These are phyloP conservation scores for Thymelicus lineola DNA, from an alignment of 2,888 invertebrate genomes.

Conservation along the genomic window DNA sequence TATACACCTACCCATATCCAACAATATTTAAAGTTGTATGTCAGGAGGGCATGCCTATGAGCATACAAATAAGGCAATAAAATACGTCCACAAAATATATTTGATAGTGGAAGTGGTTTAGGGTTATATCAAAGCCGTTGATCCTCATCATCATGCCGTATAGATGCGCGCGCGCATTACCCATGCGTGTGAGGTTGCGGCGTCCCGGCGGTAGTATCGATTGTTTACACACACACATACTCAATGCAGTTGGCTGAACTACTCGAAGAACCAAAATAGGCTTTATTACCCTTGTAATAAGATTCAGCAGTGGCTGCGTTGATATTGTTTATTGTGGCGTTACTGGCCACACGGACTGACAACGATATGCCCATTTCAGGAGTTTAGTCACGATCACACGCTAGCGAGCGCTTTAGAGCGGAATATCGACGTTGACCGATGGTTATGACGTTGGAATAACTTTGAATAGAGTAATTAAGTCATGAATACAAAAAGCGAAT, in stretches of 20 bases:
- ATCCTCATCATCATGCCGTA: conserved; percentile 74
- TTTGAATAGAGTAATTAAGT: conserved; percentile 81
- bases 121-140: conserved; percentile 56
- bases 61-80: conserved; percentile 75
- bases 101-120: conserved; percentile 64
- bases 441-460: conserved; percentile 82
- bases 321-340: conserved; percentile 4
- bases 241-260: conserved; percentile 45
- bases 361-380: conserved; percentile 74
- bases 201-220: conserved; percentile 69
- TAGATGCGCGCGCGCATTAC: conserved; percentile 70
- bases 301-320: conserved; percentile 43
- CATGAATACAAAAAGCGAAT: conserved; percentile 73
- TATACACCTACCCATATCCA: conserved; percentile 14
- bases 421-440: conserved; percentile 77
- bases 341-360: conserved; percentile 52
- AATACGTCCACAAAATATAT: conserved; percentile 62
- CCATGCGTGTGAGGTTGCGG: conserved; percentile 70
- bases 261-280: conserved; percentile 20
- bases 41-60: conserved; percentile 57
- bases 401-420: conserved; percentile 69
- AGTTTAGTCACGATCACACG: conserved; percentile 78
- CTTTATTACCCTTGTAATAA: conserved; percentile 59
- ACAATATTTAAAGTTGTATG: conserved; percentile 52
- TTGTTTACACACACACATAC: conserved; percentile 71